Evolutionary conservation across 1,140 invertebrate genomes (phyloP), one percentile per base, ranked within the genome.

Genomic region (Drosophila mayri): DNA sequence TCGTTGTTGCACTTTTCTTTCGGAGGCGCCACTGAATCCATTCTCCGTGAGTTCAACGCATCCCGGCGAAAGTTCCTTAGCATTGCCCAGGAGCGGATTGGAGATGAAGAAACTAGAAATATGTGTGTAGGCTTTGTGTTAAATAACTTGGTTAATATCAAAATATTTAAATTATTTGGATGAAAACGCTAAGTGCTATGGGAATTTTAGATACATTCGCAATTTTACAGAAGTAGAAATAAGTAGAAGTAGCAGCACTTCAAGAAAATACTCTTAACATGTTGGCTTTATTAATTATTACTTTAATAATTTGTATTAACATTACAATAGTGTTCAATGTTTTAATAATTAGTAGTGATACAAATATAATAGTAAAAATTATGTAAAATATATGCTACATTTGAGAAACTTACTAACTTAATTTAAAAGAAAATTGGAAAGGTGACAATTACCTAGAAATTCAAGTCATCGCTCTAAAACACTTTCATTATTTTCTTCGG

Each of bases 11-110:
- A 38, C 18, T 46, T 37, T 58, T 68, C 49, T 43, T 72, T 64
- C n/a, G 16, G 11, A 37, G 18, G 30, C 52, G 32, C 30, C 35
- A 41, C 22, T 41, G 64, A 67, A 49, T 66, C 12, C n/a, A 16
- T 49, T 65, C 32, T 38, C 40, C 65, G 43, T 44, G 76, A 37
- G 76, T 86, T 87, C 71, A 87, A 79, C 71, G 79, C 63, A 79
- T 83, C 52, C 66, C 50, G 71, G 58, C 47, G 54, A 81, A 54
- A 43, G 43, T 57, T 77, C 44, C 35, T 41, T 37, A 12, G 52
- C 28, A 30, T 25, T 20, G 1, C 6, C 20, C 76, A 80, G 81
- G 72, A 25, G n/a, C 63, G 81, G 54, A 71, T 47, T 78, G 16
- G 25, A 32, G 5, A 5, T 28, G 0, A 18, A 8, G 16, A 4